These are phyloP conservation scores for Sceliomorpha sp. DNA, from an alignment of 2,888 invertebrate genomes.

Conservation along the genomic window DNA sequence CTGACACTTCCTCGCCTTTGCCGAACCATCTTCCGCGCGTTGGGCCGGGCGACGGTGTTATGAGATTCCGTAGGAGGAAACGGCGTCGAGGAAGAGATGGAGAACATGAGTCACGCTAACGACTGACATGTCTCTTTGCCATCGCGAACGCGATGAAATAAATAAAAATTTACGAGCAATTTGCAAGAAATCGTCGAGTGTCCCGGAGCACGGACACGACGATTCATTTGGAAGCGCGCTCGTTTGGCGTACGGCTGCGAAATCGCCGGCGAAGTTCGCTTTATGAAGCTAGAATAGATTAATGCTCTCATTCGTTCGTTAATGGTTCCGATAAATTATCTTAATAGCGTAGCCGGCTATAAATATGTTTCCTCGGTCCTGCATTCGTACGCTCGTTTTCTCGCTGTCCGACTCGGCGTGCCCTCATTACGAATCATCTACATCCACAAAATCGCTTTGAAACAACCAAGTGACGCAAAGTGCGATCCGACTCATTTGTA, in stretches of 20 bases:
- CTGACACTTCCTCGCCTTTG: too few relatives aligned
- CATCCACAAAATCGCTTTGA: slow-evolving; percentile 12
- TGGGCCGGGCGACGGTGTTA: too few relatives aligned
- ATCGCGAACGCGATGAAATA: slow-evolving; percentile 49
- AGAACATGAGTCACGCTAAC: background rate
- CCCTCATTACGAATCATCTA: slow-evolving; percentile 15
- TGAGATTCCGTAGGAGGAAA: background rate
- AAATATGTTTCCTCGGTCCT: slow-evolving; percentile 76
- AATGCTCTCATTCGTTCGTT: slow-evolving; percentile 79
- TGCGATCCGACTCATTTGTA: slow-evolving; percentile 2
- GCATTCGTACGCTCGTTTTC: slow-evolving; percentile 37
- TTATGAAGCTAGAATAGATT: slow-evolving; percentile 80
- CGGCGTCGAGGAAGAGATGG: background rate
- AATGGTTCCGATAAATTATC: slow-evolving; percentile 80
- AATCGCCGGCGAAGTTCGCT: slow-evolving; percentile 79
- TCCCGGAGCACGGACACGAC: slow-evolving; percentile 65
- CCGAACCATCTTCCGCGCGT: too few relatives aligned
- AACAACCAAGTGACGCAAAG: slow-evolving; percentile 6
- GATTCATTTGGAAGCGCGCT: slow-evolving; percentile 75
- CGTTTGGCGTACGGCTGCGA: slow-evolving; percentile 78
- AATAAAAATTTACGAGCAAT: slow-evolving; percentile 76
- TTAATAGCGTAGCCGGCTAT: slow-evolving; percentile 77
- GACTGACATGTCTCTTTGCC: background rate
- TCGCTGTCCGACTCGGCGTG: slow-evolving; percentile 18
- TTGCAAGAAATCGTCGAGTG: slow-evolving; percentile 67